Evolutionary conservation across 2,113 vertebrate species (phyloP), one percentile per base, ranked within the genome.

Genomic region (Ptilonorhynchus violaceus): DNA sequence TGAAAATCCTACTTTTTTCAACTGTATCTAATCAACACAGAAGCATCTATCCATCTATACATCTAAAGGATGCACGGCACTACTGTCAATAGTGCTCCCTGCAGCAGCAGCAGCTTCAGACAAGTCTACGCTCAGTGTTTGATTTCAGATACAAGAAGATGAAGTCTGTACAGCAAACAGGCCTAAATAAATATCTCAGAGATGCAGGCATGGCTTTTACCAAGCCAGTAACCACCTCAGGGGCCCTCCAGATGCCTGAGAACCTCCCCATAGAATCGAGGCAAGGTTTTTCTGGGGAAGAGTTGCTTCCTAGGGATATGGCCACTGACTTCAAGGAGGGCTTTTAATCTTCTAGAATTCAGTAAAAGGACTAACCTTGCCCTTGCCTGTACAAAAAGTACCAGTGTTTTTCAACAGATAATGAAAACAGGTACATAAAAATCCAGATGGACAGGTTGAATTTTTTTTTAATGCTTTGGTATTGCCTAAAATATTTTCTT

Each of bases 1-100:
- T 81, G 69, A 72, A 95, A 91, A 91, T 41, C 8, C 37, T 18
- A 27, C 9, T 62, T 91, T 39, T 93, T 89, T 46, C 28, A 92
- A 94, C 88, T 56, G 42, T 1, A 91, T 66, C 21, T 62, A 19
- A 95, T 68, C 62, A 76, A 31, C 1, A 47, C 46, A 28, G n/a
- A 77, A 69, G 44, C 67, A 75, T 69, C 58, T 68, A 44, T 18
- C 50, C 49, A 18, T 60, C 12, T 20, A 58, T 13, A 77, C 30
- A 30, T 21, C 35, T 33, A 13, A 50, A 66, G 42, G 12, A 69
- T 47, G 47, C 16, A 74, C 7, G 21, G 66, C 49, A 53, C 90
- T n/a, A n/a, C 7, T 63, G 28, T 13, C 21, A 14, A 46, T 70
- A 76, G 37, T n/a, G 33, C 28, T 90, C 53, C 17, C 50, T 63